These are phyloP conservation scores for Eubucco bourcierii DNA, from an alignment of 2,113 vertebrate species.

Conservation along the genomic window DNA sequence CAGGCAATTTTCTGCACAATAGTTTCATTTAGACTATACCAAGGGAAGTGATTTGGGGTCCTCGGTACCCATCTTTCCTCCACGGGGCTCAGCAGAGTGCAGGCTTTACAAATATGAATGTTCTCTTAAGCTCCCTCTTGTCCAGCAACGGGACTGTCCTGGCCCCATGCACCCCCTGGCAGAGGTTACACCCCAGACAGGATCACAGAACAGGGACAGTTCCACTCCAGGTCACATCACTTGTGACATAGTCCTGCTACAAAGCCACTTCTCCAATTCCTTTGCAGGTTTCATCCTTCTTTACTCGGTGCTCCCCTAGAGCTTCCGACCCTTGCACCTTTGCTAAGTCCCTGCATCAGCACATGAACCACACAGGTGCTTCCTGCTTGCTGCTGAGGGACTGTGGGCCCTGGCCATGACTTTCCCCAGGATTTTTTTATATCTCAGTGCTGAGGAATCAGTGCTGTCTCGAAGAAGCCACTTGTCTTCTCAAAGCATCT, in stretches of 20 bases:
- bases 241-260: background rate
- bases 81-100: background rate
- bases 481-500: background rate
- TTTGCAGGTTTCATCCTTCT: background rate
- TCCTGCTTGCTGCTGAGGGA: fast-evolving
- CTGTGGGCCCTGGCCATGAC: background rate
- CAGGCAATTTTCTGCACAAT: background rate
- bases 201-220: background rate
- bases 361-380: fast-evolving
- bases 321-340: background rate
- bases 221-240: background rate
- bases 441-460: background rate
- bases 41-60: background rate
- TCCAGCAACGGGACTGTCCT: background rate
- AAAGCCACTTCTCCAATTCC: background rate
- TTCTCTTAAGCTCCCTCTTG: fast-evolving
- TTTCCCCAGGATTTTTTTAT: background rate
- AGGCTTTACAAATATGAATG: fast-evolving
- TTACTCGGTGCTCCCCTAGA: background rate
- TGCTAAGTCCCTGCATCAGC: fast-evolving
- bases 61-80: fast-evolving
- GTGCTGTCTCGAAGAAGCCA: background rate
- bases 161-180: background rate
- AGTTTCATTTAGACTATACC: background rate
- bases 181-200: background rate